phyloP scores from a whole-genome alignment of 2,797 vertebrate genomes.

The Dermochelys coriacea region DNA sequence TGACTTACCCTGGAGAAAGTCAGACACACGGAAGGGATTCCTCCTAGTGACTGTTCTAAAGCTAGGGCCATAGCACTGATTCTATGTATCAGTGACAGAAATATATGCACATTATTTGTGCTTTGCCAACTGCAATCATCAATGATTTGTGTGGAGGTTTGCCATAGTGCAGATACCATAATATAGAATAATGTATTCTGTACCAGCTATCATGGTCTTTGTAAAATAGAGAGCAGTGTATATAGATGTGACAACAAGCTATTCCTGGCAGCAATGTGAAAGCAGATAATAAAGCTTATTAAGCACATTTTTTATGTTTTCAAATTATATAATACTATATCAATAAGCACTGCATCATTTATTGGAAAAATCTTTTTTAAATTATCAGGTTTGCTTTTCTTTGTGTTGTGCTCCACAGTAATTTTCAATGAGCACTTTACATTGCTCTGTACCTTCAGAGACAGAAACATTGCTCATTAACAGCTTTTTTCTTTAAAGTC shows the following conservation, averaged over 20 bases:
- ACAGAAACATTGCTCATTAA: slow-evolving; percentile 57
- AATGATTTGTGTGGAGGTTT: background rate
- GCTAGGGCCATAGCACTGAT: background rate
- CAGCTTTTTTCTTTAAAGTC: slow-evolving; percentile 19
- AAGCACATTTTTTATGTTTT: background rate
- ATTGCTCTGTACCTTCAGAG: slow-evolving; percentile 66
- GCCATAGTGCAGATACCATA: background rate
- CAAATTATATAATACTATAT: background rate
- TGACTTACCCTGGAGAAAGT: too few relatives aligned
- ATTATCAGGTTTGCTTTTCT: background rate
- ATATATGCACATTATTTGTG: background rate
- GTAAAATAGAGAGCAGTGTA: background rate
- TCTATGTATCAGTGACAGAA: background rate
- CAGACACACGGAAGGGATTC: too few relatives aligned
- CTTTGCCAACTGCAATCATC: background rate
- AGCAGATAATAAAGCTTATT: background rate
- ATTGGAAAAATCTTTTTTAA: background rate
- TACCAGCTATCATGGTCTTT: background rate
- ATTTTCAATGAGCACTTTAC: slow-evolving; percentile 27
- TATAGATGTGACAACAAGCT: background rate
- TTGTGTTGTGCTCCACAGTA: background rate
- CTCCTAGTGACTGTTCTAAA: too few relatives aligned
- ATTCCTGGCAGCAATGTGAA: background rate
- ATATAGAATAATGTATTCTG: background rate
- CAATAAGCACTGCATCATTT: background rate